Conservation (phyloP, 2,888 invertebrate species). For the Lycophotia porphyrea region DNA sequence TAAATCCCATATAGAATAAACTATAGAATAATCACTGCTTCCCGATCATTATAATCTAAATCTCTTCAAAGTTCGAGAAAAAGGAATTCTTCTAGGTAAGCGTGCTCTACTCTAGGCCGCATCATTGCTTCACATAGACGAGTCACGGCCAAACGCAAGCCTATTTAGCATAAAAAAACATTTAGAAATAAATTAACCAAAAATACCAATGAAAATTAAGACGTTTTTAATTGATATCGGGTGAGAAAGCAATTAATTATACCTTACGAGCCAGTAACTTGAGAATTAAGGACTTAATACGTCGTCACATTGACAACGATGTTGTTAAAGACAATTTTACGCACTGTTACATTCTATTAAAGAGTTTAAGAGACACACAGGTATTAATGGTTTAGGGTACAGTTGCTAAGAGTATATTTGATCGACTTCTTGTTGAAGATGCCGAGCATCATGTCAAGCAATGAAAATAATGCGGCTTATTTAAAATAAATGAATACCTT, state of each 20-base stretch:
- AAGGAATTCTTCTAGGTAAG: not conserved
- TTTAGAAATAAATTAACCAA: not conserved
- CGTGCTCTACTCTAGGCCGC: not conserved
- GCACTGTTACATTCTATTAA: slow-evolving; percentile 38
- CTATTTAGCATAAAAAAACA: not conserved
- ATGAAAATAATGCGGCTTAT: not conserved
- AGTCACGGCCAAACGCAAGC: not conserved
- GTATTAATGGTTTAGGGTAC: not conserved
- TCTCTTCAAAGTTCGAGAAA: too few relatives aligned
- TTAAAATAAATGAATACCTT: too few relatives aligned
- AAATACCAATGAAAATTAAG: not conserved
- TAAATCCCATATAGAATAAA: too few relatives aligned
- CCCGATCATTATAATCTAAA: too few relatives aligned
- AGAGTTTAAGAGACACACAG: not conserved
- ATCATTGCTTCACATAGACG: not conserved
- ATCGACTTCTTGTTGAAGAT: not conserved
- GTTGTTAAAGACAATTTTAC: slow-evolving; percentile 42
- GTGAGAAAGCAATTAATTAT: slow-evolving; percentile 6
- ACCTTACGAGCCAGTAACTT: slow-evolving; percentile 17
- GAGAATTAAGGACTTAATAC: slow-evolving; percentile 6
- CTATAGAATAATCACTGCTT: too few relatives aligned
- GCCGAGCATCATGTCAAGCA: not conserved
- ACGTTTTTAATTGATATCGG: slow-evolving; percentile 6
- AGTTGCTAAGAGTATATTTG: not conserved
- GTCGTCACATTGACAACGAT: slow-evolving; percentile 1